phyloP scores from a whole-genome alignment of 1,140 invertebrate species.

The Formica selysi region DNA sequence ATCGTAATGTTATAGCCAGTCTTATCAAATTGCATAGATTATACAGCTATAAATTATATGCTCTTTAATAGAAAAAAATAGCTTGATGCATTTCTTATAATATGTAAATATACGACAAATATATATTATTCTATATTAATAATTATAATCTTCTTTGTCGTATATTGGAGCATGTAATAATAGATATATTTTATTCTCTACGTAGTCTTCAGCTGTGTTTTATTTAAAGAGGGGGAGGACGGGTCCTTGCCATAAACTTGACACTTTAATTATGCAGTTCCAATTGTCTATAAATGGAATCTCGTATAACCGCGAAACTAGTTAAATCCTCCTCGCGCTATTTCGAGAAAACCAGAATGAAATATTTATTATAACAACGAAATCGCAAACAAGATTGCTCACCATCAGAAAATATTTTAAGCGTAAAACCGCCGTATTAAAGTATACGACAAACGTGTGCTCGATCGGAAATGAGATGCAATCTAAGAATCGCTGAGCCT shows the following conservation, averaged over 20 bases:
- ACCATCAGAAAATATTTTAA: not conserved
- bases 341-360: constrained; percentile 30
- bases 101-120: not conserved
- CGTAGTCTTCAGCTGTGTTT: not conserved
- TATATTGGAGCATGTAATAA: not conserved
- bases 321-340: constrained; percentile 38
- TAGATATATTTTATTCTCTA: not conserved
- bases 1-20: not conserved
- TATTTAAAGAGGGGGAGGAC: not conserved
- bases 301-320: not conserved
- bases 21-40: not conserved
- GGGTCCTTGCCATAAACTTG: not conserved
- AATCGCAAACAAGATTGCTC: constrained; percentile 28
- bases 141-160: not conserved
- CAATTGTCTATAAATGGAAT: constrained; percentile 3
- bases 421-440: not conserved
- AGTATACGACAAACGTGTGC: not conserved
- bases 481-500: not conserved
- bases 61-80: not conserved
- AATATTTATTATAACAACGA: constrained; percentile 4
- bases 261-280: constrained; percentile 17
- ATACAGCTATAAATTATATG: not conserved
- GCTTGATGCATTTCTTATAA: not conserved
- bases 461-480: not conserved
- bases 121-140: not conserved